These are phyloP conservation scores for Hipparchia sbordonii DNA, from an alignment of 2,888 invertebrate species.

Conservation along the genomic window DNA sequence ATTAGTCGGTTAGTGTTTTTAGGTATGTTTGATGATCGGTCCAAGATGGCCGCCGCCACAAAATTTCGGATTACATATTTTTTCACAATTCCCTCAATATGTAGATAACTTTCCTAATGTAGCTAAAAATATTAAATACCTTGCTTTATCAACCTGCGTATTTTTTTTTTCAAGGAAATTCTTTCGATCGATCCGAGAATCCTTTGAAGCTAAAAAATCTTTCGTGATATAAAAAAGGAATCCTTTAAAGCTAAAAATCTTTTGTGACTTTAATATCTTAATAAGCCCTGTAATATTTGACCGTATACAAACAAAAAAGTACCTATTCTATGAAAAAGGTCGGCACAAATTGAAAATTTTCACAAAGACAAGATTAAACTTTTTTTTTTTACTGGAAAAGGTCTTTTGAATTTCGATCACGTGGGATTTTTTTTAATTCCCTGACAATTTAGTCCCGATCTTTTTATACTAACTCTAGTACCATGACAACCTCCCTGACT, in stretches of 20 bases:
- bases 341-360: constrained; percentile 14
- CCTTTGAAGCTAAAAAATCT: not conserved
- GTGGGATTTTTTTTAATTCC: not conserved
- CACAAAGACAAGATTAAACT: constrained; percentile 20
- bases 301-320: constrained; percentile 8
- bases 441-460: too few species aligned
- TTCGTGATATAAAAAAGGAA: not conserved
- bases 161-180: too few species aligned
- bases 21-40: too few species aligned
- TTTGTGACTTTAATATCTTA: not conserved
- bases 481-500: too few species aligned
- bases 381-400: not conserved
- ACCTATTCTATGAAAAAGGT: constrained; percentile 4
- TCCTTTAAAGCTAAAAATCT: not conserved
- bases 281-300: not conserved
- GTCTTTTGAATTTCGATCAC: constrained; percentile 7
- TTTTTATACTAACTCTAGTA: too few species aligned
- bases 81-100: too few species aligned
- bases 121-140: too few species aligned
- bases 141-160: too few species aligned
- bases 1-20: too few species aligned
- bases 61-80: too few species aligned
- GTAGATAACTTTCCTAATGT: too few species aligned
- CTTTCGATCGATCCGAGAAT: not conserved
- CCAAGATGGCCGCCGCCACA: too few species aligned